A percentile compares a stretch with the other conserved stretches of the same genome.
Evolutionary conservation across 2,113 vertebrate species (phyloP).

Genomic region (Phocoena sinus): DNA sequence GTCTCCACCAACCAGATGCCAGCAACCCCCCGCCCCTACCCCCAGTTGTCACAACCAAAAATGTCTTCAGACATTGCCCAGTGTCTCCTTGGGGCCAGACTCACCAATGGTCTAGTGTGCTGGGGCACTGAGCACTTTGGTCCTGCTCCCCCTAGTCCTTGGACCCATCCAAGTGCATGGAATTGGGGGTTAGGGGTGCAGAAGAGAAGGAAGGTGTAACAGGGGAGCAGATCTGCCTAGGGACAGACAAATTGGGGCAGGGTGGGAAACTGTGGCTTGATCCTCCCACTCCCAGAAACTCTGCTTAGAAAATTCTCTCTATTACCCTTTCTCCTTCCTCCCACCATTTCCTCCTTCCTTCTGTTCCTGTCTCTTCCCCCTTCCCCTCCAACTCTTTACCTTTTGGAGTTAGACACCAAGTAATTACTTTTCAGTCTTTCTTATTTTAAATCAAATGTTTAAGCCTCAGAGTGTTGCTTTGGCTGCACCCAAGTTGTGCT

Average conservation of each 20-base stretch:
- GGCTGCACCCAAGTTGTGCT: not conserved
- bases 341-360: not conserved
- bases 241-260: not conserved
- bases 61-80: not conserved
- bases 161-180: not conserved
- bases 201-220: not conserved
- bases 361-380: not conserved
- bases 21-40: not conserved
- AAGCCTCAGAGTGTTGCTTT: not conserved
- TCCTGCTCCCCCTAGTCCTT: not conserved
- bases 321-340: not conserved
- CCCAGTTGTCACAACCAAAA: not conserved
- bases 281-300: not conserved
- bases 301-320: not conserved
- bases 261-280: not conserved
- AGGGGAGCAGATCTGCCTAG: not conserved
- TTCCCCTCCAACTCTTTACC: not conserved
- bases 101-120: not conserved
- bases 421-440: not conserved
- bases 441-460: not conserved
- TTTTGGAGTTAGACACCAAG: not conserved
- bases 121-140: not conserved
- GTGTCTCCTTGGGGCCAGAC: not conserved
- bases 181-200: not conserved
- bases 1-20: not conserved